These are phyloP conservation scores for Pangasianodon gigas DNA, from an alignment of 2,113 vertebrate species.

Conservation along the genomic window DNA sequence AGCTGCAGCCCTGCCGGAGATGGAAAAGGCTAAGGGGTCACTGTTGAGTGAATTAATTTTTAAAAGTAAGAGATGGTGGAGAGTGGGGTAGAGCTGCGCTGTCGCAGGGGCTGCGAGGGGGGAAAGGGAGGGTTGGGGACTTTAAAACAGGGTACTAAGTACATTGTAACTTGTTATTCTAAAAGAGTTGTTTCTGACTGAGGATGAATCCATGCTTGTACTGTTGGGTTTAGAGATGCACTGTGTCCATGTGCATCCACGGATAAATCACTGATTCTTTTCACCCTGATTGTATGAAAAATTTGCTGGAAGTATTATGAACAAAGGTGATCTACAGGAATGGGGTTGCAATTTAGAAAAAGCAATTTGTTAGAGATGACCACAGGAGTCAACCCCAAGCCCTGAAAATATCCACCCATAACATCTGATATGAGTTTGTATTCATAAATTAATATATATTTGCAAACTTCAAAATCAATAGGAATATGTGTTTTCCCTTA, in stretches of 20 bases:
- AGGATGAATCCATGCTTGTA: not conserved
- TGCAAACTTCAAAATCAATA: slow-evolving; percentile 18
- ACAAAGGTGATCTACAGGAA: not conserved
- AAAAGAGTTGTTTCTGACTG: slow-evolving; percentile 66
- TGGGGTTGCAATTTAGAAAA: not conserved
- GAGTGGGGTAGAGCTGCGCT: slow-evolving; percentile 35
- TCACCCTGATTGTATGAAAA: not conserved
- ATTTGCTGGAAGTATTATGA: not conserved
- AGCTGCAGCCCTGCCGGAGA: slow-evolving; percentile 66
- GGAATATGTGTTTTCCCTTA: not conserved
- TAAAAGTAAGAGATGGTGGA: slow-evolving; percentile 56
- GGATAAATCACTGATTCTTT: not conserved
- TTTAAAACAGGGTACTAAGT: slow-evolving; percentile 60
- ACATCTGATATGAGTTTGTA: not conserved
- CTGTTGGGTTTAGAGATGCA: slow-evolving; percentile 20
- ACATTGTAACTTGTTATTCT: slow-evolving; percentile 70
- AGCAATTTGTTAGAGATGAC: not conserved
- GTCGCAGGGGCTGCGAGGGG: not conserved
- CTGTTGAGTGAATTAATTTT: slow-evolving; percentile 76
- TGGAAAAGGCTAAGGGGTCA: slow-evolving; percentile 70
- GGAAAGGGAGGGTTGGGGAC: not conserved
- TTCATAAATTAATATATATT: not conserved
- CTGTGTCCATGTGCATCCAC: slow-evolving; percentile 49
- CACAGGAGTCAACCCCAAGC: not conserved
- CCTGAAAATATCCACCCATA: not conserved